Conservation (phyloP, 2,113 vertebrate species). For the Oryzias woworae region DNA sequence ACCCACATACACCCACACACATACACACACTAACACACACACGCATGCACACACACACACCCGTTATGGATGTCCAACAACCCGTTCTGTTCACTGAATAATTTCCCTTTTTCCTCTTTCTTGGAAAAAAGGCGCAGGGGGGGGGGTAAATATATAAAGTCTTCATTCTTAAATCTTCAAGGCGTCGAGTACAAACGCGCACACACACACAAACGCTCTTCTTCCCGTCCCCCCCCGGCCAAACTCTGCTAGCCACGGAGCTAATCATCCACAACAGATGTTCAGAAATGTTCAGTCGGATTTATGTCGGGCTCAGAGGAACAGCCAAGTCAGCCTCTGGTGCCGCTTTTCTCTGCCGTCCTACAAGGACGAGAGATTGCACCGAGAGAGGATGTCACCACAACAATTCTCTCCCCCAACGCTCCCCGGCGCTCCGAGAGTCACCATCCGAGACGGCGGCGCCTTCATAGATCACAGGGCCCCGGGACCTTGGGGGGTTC, state of each 20-base stretch:
- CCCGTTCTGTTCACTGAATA: constrained; percentile 26
- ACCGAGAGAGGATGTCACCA: constrained; percentile 66
- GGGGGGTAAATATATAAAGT: constrained; percentile 47
- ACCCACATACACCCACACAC: too few relatives aligned
- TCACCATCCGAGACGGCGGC: constrained; percentile 59
- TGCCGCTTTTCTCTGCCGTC: constrained; percentile 65
- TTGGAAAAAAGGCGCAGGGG: constrained; percentile 2
- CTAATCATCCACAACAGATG: constrained; percentile 80
- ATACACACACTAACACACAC: too few relatives aligned
- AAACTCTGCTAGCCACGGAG: constrained; percentile 72
- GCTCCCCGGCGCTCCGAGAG: constrained; percentile 50
- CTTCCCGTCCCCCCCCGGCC: constrained; percentile 64
- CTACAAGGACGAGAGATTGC: constrained; percentile 75
- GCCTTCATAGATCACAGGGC: constrained; percentile 67
- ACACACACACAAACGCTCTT: constrained; percentile 39
- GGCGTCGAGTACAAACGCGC: constrained; percentile 16
- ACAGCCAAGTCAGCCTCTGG: constrained; percentile 76
- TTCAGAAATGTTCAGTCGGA: constrained; percentile 75
- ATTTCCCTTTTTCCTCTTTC: constrained; percentile 9
- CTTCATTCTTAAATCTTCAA: constrained; percentile 51
- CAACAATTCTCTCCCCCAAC: constrained; percentile 48
- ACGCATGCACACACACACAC: neutral
- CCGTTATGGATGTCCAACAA: constrained; percentile 18
- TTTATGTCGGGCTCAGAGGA: constrained; percentile 74
- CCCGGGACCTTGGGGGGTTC: constrained; percentile 63